Percentiles rank a stretch among this genome's conserved stretches.
These are phyloP conservation scores for Drosophila nannoptera DNA, from an alignment of 1,140 invertebrate genomes.

Conservation along the genomic window DNA sequence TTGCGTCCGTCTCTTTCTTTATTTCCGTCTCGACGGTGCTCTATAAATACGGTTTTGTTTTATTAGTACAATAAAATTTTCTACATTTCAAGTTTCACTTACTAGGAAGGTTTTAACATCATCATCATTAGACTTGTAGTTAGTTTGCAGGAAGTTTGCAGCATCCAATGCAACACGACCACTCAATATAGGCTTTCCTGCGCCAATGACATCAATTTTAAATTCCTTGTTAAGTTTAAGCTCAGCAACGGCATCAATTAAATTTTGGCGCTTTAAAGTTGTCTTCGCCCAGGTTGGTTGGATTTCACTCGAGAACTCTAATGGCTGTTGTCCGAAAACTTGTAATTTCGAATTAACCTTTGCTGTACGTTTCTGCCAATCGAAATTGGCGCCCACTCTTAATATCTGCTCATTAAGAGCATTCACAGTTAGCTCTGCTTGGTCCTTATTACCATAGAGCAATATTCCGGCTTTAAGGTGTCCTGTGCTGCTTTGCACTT, in stretches of 20 bases:
- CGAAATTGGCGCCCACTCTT: constrained; percentile 34
- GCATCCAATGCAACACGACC: constrained; percentile 83
- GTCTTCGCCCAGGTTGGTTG: constrained; percentile 56
- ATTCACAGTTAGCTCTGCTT: constrained; percentile 67
- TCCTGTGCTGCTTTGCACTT: constrained; percentile 37
- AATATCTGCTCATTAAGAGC: constrained; percentile 59
- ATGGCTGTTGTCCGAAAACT: constrained; percentile 50
- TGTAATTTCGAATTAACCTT: constrained; percentile 60
- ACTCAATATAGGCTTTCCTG: constrained; percentile 82
- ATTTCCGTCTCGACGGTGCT: constrained; percentile 52
- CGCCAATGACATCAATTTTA: constrained; percentile 81
- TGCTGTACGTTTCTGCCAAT: constrained; percentile 48
- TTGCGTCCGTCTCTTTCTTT: constrained; percentile 74
- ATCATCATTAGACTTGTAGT: constrained; percentile 83
- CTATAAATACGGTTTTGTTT: constrained; percentile 39
- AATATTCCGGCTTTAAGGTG: constrained; percentile 28
- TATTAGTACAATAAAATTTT: too few relatives aligned
- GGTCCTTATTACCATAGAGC: constrained; percentile 44
- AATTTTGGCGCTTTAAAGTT: constrained; percentile 79
- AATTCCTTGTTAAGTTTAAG: constrained; percentile 83
- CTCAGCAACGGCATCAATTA: constrained; percentile 81
- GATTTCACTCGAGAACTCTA: constrained; percentile 57
- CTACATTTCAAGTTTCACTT: constrained; percentile 55
- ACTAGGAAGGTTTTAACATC: constrained; percentile 82
- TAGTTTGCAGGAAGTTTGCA: constrained; percentile 84